Evolutionary conservation across 2,888 invertebrate species (phyloP).

Genomic region (Automeris io): DNA sequence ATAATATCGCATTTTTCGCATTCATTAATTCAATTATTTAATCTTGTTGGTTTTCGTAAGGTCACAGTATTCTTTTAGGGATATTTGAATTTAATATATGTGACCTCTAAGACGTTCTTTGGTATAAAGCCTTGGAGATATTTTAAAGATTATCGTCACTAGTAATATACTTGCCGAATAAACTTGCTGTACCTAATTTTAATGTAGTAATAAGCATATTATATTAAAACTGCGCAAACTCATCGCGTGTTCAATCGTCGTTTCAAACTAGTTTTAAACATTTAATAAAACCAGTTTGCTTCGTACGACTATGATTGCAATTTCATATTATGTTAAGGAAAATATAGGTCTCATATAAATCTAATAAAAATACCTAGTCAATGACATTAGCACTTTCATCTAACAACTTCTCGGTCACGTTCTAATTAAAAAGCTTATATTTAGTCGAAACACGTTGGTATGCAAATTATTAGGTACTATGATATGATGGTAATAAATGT

Average conservation of each 20-base stretch:
- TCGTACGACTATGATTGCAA: neutral
- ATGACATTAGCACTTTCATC: slow-evolving; percentile 47
- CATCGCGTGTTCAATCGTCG: neutral
- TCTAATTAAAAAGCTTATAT: slow-evolving; percentile 33
- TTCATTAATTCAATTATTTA: no score
- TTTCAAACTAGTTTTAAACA: neutral
- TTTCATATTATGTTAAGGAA: neutral
- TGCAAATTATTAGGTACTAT: slow-evolving; percentile 8
- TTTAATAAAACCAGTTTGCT: neutral
- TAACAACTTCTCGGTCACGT: slow-evolving; percentile 33
- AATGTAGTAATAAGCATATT: no score
- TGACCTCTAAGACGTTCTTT: no score
- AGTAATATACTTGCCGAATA: no score
- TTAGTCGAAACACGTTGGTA: slow-evolving; percentile 25
- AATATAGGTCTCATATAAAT: no score
- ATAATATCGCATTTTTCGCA: no score
- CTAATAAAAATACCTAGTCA: slow-evolving; percentile 32
- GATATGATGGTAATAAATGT: neutral
- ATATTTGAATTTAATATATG: no score
- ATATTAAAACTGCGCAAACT: neutral
- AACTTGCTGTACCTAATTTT: no score
- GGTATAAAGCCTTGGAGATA: no score
- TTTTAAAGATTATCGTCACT: no score
- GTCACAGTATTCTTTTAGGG: no score
- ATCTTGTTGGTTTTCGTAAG: no score